Percentiles rank a stretch among this genome's conserved stretches.
Conservation (phyloP, 2,113 vertebrate species). For the Datnioides undecimradiatus region DNA sequence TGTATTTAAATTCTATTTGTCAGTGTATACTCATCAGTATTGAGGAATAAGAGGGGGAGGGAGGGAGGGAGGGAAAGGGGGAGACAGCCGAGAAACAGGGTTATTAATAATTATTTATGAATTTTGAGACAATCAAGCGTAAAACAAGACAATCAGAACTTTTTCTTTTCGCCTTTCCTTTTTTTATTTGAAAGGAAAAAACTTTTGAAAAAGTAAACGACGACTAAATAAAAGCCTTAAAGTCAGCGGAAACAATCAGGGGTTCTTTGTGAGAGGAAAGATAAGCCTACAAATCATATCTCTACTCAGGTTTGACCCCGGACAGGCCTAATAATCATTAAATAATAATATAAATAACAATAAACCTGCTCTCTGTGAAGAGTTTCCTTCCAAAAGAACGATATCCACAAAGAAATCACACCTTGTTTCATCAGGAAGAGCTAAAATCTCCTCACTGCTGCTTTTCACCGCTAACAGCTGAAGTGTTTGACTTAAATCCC, state of each 20-base stretch:
- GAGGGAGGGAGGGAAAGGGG: neutral
- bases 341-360: neutral
- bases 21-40: constrained; percentile 69
- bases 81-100: constrained; percentile 47
- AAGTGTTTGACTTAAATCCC: no score
- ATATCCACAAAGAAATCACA: neutral
- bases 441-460: neutral
- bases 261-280: constrained; percentile 58
- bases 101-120: constrained; percentile 76
- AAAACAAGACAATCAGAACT: constrained; percentile 58
- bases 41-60: no score
- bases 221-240: constrained; percentile 76
- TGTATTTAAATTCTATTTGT: constrained; percentile 83
- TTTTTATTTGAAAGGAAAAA: constrained; percentile 37
- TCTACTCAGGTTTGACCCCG: constrained; percentile 77
- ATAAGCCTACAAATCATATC: constrained; percentile 73
- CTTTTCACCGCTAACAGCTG: neutral
- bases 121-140: constrained; percentile 61
- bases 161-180: constrained; percentile 29
- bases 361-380: constrained; percentile 32
- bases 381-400: constrained; percentile 55
- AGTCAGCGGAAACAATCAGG: constrained; percentile 69
- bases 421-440: neutral
- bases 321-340: constrained; percentile 20
- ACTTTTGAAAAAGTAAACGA: constrained; percentile 7